Evolutionary conservation across 2,113 vertebrate species (phyloP).

Genomic region (Herpetotheres cachinnans): DNA sequence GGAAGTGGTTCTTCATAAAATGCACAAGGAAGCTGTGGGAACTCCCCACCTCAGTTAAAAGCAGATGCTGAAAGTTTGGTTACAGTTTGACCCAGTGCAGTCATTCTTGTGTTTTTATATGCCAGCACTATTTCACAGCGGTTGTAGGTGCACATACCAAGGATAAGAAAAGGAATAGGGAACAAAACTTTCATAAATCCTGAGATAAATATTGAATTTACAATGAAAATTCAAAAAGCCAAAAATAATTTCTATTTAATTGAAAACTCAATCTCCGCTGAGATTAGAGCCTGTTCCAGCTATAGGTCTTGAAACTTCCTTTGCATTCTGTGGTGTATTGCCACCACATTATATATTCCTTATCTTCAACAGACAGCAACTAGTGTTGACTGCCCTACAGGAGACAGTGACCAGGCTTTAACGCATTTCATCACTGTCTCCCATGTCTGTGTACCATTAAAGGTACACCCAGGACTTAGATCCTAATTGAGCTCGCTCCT

Average conservation of each 20-base stretch:
- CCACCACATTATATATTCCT: neutral
- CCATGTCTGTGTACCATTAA: neutral
- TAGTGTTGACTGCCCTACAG: neutral
- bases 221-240: neutral
- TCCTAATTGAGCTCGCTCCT: neutral
- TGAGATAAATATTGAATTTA: neutral
- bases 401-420: neutral
- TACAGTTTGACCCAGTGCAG: neutral
- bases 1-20: conserved; percentile 5
- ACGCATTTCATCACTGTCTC: neutral
- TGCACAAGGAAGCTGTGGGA: neutral
- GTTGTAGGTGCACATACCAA: neutral
- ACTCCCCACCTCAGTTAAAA: neutral
- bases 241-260: neutral
- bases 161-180: neutral
- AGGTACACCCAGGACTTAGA: neutral
- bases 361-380: neutral
- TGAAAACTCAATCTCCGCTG: neutral
- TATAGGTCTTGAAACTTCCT: neutral
- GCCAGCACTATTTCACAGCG: neutral
- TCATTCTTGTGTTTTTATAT: neutral
- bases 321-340: neutral
- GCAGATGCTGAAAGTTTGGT: neutral
- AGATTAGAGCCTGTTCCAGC: neutral
- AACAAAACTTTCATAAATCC: neutral